Evolutionary conservation across 1,140 invertebrate genomes (phyloP).

Genomic region (Pissodes strobi): DNA sequence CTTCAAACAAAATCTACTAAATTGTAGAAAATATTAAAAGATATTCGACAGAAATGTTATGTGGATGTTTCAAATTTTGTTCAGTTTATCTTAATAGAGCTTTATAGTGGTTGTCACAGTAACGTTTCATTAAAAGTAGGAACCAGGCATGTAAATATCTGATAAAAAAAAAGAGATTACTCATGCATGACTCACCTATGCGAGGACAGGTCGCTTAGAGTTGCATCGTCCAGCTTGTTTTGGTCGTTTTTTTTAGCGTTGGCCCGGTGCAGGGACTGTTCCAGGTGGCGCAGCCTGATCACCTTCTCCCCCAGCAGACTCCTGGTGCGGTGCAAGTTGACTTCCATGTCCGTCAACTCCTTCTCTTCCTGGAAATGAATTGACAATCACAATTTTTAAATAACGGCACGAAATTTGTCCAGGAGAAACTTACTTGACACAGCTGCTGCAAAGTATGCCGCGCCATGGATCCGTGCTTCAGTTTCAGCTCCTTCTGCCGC

Average conservation of each 20-base stretch:
- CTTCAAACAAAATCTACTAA: too few species aligned
- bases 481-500: slow-evolving; percentile 64
- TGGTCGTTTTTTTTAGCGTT: slow-evolving; percentile 54
- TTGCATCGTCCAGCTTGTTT: slow-evolving; percentile 59
- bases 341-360: slow-evolving; percentile 79
- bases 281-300: slow-evolving; percentile 74
- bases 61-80: too few species aligned
- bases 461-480: slow-evolving; percentile 60
- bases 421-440: slow-evolving; percentile 59
- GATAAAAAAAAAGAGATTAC: too few species aligned
- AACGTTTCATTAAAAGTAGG: too few species aligned
- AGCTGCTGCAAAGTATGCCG: slow-evolving; percentile 66
- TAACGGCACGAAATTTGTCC: background rate
- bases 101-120: too few species aligned
- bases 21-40: too few species aligned
- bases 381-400: background rate
- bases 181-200: slow-evolving; percentile 56
- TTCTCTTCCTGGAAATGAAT: slow-evolving; percentile 68
- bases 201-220: slow-evolving; percentile 69
- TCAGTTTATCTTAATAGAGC: too few species aligned
- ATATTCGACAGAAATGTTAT: too few species aligned
- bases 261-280: slow-evolving; percentile 71
- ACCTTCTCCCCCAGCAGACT: slow-evolving; percentile 79
- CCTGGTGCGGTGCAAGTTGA: slow-evolving; percentile 75
- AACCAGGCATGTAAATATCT: too few species aligned